Base-by-base conservation (phyloP, 2,888 invertebrate species). In the Drosophila cyrtoloma region DNA sequence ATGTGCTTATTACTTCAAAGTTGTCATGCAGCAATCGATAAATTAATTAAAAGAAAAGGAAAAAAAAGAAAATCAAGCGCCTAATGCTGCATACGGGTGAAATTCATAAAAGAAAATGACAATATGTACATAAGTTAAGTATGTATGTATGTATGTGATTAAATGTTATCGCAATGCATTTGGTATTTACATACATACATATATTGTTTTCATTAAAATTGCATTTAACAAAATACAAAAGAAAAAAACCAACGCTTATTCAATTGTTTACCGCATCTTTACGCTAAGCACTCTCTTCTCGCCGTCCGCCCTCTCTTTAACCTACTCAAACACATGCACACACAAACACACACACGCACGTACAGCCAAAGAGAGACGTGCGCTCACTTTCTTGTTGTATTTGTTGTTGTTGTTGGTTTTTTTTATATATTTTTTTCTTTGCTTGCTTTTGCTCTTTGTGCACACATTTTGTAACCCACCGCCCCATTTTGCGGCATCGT, bases 401-500 rank as follows among this genome's bases (percentile, higher is more conserved):
- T 22, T 22, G 55, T 26, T 53, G 53, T 53, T 26, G 55, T 55
- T 32, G 55, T 12, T 26, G 53, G 5, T 19, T 57, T 35, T 37
- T 37, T 32, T 33, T 33, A 5, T 33, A 12, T 12, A 3, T n/a
- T 14, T 28, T 68, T 47, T 33, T 37, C 28, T 57, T 51, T 26
- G 42, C n/a, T 53, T 37, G 35, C n/a, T 51, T 60, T 50, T 72
- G 44, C 73, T 50, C 71, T 73, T 71, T 73, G 26, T 47, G 73
- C 62, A 72, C 71, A 71, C 37, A 58, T 75, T 88, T 88, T 85
- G 89, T 83, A 86, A 83, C 86, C 85, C 81, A 82, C 67, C 88
- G 82, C 82, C 85, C 82, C 87, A 81, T 87, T 84, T 87, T 69
- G 81, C 79, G 63, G 74, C 80, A 82, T 86, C 86, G 86, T 86